Evolutionary conservation across 2,113 vertebrate genomes (phyloP).

Genomic region (Clupea harengus): DNA sequence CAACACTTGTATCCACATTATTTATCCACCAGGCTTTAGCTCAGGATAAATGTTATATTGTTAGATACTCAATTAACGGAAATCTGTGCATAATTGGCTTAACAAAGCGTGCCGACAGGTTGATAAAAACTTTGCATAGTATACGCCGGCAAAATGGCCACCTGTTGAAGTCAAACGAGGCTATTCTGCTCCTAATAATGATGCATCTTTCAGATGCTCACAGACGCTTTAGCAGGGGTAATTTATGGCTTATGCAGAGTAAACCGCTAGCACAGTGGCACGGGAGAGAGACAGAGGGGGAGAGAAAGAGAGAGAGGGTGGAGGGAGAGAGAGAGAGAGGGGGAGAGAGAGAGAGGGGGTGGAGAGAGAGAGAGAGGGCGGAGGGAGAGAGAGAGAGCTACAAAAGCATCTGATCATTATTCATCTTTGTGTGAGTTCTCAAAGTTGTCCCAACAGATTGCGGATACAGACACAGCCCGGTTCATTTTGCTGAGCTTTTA

Average conservation of each 20-base stretch:
- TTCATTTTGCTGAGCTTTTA: conserved; percentile 90
- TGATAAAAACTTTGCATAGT: conserved; percentile 13
- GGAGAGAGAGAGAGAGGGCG: background rate
- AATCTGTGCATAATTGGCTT: conserved; percentile 16
- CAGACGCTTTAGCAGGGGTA: conserved; percentile 36
- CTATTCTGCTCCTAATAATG: conserved; percentile 42
- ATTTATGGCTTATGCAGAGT: conserved; percentile 47
- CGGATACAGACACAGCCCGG: conserved; percentile 61
- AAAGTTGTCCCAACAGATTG: conserved; percentile 57
- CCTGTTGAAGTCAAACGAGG: conserved; percentile 36
- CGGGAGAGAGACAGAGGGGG: background rate
- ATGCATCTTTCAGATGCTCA: conserved; percentile 36
- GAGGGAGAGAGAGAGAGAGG: background rate
- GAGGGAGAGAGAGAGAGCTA: background rate
- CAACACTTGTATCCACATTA: conserved; percentile 13
- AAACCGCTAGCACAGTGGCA: conserved; percentile 31
- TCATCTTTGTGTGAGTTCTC: conserved; percentile 55
- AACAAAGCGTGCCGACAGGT: conserved; percentile 16
- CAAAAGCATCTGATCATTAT: conserved; percentile 56
- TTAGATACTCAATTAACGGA: conserved; percentile 30
- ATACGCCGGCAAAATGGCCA: background rate
- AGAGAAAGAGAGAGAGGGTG: background rate
- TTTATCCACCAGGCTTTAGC: background rate
- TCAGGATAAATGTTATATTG: background rate
- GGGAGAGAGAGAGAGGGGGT: background rate